Evolutionary conservation across 2,113 vertebrate genomes (phyloP), one percentile per base, ranked within the genome.

Genomic region (Myotis davidii): DNA sequence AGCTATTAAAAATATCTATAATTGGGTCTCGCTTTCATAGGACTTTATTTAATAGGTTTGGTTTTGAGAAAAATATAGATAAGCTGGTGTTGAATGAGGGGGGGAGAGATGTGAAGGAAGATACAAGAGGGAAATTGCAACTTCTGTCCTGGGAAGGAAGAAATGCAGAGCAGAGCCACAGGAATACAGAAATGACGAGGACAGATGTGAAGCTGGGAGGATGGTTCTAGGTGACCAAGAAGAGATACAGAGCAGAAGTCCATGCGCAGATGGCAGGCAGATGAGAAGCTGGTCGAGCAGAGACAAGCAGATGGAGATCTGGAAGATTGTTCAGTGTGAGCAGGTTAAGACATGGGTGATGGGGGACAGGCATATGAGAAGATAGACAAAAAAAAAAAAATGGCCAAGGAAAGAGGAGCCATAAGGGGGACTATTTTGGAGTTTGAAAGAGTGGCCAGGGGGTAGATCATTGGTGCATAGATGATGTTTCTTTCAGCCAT

Each of bases 21-120:
- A 86, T 50, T 93, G 27, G 25, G 34, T 4, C 21, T 29, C 50
- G 76, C 72, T 18, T 42, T 50, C 34, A 79, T 54, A 93, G 48
- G 94, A 59, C 21, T 48, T 78, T 50, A 83, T 88, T 95, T 79
- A 37, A 95, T 90, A 54, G 11, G 2, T 59, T 94, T 94, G 67
- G 25, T 4, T 27, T 69, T 23, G 5, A 84, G 54, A 79, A 54
- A 20, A 89, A n/a, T 21, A 88, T 83, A 12, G 3, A 78, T 12
- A 3, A 56, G 21, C 3, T 29, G 59, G 39, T n/a, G 13, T 42
- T 27, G 23, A 61, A 70, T 4, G 54, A 79, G 0, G 76, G 48
- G 5, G 34, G 27, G 32, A 76, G 1, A 1, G 37, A 73, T 34
- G 3, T 48, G 34, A 90, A 77, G 29, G 14, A 61, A 88, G 23